A percentile compares a stretch with the other conserved stretches of the same genome.
Conservation (phyloP, 2,888 invertebrate genomes). For the Xestobium rufovillosum region DNA sequence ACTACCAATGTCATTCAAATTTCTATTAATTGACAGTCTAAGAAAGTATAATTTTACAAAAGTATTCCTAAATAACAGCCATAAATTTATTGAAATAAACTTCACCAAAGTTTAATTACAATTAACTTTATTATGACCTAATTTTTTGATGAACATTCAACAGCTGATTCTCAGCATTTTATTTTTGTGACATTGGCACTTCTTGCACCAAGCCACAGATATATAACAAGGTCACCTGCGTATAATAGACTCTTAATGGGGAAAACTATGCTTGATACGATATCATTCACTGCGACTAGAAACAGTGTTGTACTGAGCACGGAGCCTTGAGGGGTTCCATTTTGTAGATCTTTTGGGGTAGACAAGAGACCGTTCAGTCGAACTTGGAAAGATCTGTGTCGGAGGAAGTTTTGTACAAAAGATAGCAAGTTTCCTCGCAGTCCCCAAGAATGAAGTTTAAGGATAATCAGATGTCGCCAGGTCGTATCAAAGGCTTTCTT, state of each 20-base stretch:
- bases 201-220: slow-evolving; percentile 2
- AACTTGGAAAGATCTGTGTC: slow-evolving; percentile 13
- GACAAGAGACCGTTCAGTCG: slow-evolving; percentile 9
- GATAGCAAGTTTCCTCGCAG: slow-evolving; percentile 7
- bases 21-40: background rate
- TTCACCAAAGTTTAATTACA: background rate
- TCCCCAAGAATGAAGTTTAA: too few species aligned
- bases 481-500: too few species aligned
- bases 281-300: slow-evolving; percentile 15
- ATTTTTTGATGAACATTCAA: slow-evolving; percentile 1
- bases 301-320: slow-evolving; percentile 15
- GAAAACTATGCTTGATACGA: slow-evolving; percentile 1
- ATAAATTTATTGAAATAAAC: background rate
- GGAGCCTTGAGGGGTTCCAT: slow-evolving; percentile 17
- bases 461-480: too few species aligned
- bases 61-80: background rate
- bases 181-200: slow-evolving; percentile 1
- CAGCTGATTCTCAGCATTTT: background rate
- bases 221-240: slow-evolving; percentile 6
- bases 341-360: slow-evolving; percentile 7
- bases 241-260: background rate
- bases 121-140: background rate
- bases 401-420: slow-evolving; percentile 14
- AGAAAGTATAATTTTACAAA: background rate
- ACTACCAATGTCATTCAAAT: slow-evolving; percentile 2